These are phyloP conservation scores for Heptranchias perlo DNA, from an alignment of 2,113 vertebrate genomes.

Conservation along the genomic window DNA sequence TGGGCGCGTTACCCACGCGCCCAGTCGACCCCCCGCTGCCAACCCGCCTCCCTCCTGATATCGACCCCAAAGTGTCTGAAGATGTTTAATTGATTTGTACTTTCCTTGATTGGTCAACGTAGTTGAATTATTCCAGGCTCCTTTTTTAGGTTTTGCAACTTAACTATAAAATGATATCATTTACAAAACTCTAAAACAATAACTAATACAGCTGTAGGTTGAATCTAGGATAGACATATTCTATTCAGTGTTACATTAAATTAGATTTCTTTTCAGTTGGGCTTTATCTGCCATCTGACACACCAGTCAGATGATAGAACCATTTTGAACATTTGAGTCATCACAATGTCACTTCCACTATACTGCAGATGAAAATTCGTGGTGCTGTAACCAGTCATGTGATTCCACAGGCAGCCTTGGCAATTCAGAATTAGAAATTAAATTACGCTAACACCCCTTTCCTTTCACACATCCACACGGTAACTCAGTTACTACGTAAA, in stretches of 20 bases:
- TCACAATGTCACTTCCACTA: not conserved
- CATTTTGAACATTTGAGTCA: not conserved
- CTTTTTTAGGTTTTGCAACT: not conserved
- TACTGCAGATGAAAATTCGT: not conserved
- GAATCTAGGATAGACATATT: not conserved
- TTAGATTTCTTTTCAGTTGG: not conserved
- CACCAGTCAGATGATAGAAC: not conserved
- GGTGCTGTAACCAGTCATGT: not conserved
- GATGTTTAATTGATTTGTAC: not conserved
- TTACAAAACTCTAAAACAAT: not conserved
- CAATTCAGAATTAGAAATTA: not conserved
- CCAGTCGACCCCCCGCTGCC: no score
- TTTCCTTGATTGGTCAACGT: not conserved
- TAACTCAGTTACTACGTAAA: not conserved
- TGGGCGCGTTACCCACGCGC: no score
- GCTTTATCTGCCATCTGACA: not conserved
- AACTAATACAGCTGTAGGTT: not conserved
- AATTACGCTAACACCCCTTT: not conserved
- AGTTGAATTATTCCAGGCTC: not conserved
- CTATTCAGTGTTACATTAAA: not conserved
- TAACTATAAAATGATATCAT: no score
- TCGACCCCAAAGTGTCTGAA: not conserved
- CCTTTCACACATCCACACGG: not conserved
- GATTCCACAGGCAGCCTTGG: not conserved
- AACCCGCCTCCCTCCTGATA: no score